Evolutionary conservation across 1,140 invertebrate species (phyloP), one percentile per base, ranked within the genome.

Genomic region (Polypedilum vanderplanki): DNA sequence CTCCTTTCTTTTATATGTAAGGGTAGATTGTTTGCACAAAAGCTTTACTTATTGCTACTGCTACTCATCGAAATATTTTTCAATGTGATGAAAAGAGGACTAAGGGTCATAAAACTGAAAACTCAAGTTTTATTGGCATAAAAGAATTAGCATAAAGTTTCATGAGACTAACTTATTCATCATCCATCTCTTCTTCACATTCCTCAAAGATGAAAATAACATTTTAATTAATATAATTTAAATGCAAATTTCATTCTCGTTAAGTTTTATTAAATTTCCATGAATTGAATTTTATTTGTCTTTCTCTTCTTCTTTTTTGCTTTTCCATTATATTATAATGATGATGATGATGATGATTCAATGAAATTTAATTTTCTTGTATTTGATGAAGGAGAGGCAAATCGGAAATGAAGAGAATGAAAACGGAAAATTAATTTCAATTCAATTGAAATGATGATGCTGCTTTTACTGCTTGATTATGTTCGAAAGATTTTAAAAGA

Each of bases 221-320:
- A 57, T 57, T 57, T 57, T 57, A 57, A 57, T 57, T 57, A 57
- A 57, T 57, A 57, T 57, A 57, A 57, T 57, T 57, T 57, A 57
- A 57, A 57, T 57, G 46, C n/a, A 57, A 57, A 57, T 57, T 57
- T 57, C 46, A 57, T 57, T 57, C 46, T 57, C 46, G 46, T 57
- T n/a, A 57, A 57, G 46, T 57, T 57, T 57, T 57, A 57, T 57
- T 57, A 57, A 57, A 57, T 57, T 57, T 57, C 46, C 46, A 57
- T 57, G 46, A 57, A 57, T 57, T 57, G 46, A 57, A 57, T 57
- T 57, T 57, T 57, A 57, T 57, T 57, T 57, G 46, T 57, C 15
- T 57, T 57, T 0, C 12, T 57, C 46, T 57, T 12, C 4, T 57
- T 57, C n/a, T 57, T 4, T 57, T 15, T 57, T 57, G 9, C 46